Base-by-base conservation (phyloP, 1,140 invertebrate species). In the Atta texana region DNA sequence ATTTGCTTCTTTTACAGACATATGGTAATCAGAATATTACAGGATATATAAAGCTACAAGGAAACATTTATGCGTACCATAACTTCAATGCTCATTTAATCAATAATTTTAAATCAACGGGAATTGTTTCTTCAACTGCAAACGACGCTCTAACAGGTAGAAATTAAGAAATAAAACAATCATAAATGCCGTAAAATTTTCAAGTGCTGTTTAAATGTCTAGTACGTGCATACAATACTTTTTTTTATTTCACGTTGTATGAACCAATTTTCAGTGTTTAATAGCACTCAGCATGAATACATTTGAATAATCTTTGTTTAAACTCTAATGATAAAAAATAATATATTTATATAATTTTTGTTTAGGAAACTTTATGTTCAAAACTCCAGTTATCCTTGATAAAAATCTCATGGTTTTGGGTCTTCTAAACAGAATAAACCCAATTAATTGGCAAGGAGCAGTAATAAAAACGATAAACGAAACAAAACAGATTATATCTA, bases 351-450 rank as follows among this genome's bases (percentile, higher is more conserved):
- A 18, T 12, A 63, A 74, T n/a, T 49, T 16, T 84, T 51, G 39
- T 88, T 8, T 55, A 93, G 92, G 92, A 18, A 92, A 91, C 31
- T 91, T 95, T 8, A 69, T 91, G 24, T 95, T 96, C 53, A 49
- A 92, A 44, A 88, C 87, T 28, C 90, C 93, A 24, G 64, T 95
- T 7, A 10, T 91, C 18, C 61, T 96, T 2, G 71, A 93, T 10
- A 69, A 92, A n/a, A 89, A 78, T 71, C 77, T 95, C 10, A 78
- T 69, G 4, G 61, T 92, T n/a, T 28, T 86, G 1, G 89, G 87
- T 5, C 64, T 55, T 10, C 44, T 95, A 16, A 95, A 95, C 78
- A 92, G 53, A 7, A 88, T 93, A 68, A 75, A 93, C 80, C 74
- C 88, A 0, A 71, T 75, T 61, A 90, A 91, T 68, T 95, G 95